Percentiles rank a stretch among this genome's conserved stretches.
Evolutionary conservation across 1,140 invertebrate species (phyloP).

Genomic region (Doryteuthis pealeii): DNA sequence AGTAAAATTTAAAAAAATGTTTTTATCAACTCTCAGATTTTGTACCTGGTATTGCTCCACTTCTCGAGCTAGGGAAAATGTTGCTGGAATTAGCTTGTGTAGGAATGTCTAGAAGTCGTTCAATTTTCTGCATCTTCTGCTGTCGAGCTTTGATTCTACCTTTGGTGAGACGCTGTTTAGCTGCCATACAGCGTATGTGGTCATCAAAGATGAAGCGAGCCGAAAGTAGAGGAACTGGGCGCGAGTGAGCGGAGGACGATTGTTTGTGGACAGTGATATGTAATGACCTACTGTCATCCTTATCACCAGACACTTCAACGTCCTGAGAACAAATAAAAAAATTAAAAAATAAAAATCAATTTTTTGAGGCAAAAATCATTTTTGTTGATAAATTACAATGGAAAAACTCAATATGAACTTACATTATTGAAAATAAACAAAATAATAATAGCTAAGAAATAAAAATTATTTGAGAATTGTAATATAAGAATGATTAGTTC

Average conservation of each 20-base stretch:
- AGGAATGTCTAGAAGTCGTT: slow-evolving; percentile 82
- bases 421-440: no score
- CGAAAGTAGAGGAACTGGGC: slow-evolving; percentile 71
- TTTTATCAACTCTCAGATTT: no score
- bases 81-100: slow-evolving; percentile 23
- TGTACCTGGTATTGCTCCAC: slow-evolving; percentile 16
- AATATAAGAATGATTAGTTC: no score
- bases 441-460: no score
- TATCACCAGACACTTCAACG: slow-evolving; percentile 80
- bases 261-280: slow-evolving; percentile 92
- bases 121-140: slow-evolving; percentile 84
- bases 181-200: slow-evolving; percentile 96
- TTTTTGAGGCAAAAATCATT: background rate
- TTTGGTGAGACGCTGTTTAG: slow-evolving; percentile 74
- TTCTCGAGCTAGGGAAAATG: slow-evolving; percentile 7
- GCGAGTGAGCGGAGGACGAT: slow-evolving; percentile 42
- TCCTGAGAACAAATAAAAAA: slow-evolving; percentile 60
- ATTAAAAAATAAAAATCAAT: no score
- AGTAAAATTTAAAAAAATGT: no score
- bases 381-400: no score
- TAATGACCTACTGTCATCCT: slow-evolving; percentile 93
- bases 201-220: slow-evolving; percentile 98
- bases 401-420: no score
- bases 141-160: slow-evolving; percentile 88
- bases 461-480: no score